phyloP scores from a whole-genome alignment of 2,888 invertebrate species.

The Andrena dorsata region DNA sequence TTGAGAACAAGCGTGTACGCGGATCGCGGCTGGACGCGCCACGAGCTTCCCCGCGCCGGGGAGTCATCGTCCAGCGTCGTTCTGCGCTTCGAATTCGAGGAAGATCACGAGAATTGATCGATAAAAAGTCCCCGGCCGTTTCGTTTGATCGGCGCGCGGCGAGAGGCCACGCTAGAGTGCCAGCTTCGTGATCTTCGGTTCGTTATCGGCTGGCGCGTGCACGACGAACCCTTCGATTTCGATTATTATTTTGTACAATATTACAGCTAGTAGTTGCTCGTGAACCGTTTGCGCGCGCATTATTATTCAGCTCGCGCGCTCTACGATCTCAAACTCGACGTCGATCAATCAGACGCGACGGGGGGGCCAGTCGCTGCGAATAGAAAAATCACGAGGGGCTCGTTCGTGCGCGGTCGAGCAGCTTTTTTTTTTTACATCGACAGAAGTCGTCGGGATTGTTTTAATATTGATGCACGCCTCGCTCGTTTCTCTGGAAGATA shows the following conservation, averaged over 20 bases:
- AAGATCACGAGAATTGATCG: constrained; percentile 1
- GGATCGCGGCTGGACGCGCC: not conserved
- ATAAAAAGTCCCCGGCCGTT: not conserved
- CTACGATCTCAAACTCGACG: constrained; percentile 1
- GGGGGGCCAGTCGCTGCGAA: constrained; percentile 15
- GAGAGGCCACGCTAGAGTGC: not conserved
- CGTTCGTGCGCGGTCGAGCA: constrained; percentile 6
- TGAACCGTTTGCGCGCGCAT: constrained; percentile 14
- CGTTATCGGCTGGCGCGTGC: not conserved
- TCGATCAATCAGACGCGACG: not conserved
- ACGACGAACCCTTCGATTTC: constrained; percentile 11
- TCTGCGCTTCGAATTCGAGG: not conserved
- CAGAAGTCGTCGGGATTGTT: not conserved
- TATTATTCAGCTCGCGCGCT: constrained; percentile 7
- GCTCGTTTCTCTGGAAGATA: constrained; percentile 28
- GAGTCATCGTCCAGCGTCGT: not conserved
- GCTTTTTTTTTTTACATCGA: not conserved
- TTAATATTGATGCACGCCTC: not conserved
- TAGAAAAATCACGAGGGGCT: constrained; percentile 19
- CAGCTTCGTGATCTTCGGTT: not conserved
- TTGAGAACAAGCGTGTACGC: not conserved
- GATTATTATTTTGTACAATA: constrained; percentile 4
- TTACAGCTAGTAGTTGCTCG: not conserved
- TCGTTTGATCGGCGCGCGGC: not conserved
- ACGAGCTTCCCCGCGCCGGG: not conserved